These are phyloP conservation scores for Caenorhabditis drosophilae DNA, from an alignment of 2,888 invertebrate species.

Conservation along the genomic window DNA sequence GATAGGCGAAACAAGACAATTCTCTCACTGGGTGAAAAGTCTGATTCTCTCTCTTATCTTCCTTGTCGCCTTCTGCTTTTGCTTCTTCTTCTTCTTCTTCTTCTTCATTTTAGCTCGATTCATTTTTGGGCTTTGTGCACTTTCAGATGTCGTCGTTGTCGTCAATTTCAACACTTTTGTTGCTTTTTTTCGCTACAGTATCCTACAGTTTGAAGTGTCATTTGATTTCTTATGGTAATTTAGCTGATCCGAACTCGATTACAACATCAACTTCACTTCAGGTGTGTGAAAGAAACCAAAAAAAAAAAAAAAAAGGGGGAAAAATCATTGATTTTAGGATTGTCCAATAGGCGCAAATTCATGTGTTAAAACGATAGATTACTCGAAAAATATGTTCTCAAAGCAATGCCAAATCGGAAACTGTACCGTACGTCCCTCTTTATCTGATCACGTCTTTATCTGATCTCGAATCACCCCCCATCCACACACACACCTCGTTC, in stretches of 20 bases:
- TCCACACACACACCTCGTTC: constrained; percentile 7
- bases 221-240: constrained; percentile 17
- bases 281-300: constrained; percentile 10
- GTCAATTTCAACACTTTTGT: constrained; percentile 4
- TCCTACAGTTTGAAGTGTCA: constrained; percentile 37
- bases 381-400: constrained; percentile 20
- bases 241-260: constrained; percentile 20
- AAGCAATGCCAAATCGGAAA: constrained; percentile 39
- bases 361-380: constrained; percentile 38
- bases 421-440: constrained; percentile 19
- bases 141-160: too few relatives aligned
- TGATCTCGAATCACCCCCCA: not conserved
- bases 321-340: constrained; percentile 10
- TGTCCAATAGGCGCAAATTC: constrained; percentile 34
- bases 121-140: not conserved
- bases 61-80: too few relatives aligned
- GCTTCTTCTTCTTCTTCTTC: not conserved
- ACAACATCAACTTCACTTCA: constrained; percentile 31
- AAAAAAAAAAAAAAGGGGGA: too few relatives aligned
- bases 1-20: too few relatives aligned
- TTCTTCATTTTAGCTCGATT: too few relatives aligned
- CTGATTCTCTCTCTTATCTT: not conserved
- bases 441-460: not conserved
- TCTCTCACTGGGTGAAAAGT: too few relatives aligned
- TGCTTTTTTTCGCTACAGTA: too few relatives aligned